Evolutionary conservation across 2,888 invertebrate genomes (phyloP), one percentile per base, ranked within the genome.

Genomic region (Meteorus cinctellus): DNA sequence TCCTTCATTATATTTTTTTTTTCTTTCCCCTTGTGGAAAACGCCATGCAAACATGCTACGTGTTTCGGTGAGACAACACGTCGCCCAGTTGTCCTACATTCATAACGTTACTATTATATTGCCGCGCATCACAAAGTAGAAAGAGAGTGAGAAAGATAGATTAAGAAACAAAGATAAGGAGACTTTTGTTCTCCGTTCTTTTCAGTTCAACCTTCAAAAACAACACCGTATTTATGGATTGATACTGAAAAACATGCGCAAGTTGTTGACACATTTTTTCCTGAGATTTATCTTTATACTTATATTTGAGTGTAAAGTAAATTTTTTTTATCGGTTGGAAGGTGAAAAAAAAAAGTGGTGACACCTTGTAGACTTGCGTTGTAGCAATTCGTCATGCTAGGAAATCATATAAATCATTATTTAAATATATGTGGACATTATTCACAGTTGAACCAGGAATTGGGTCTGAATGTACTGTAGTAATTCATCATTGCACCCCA

Each of bases 51-150:
- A 55, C 55, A 55, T 55, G 55, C 55, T 19, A 55, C 19, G 55
- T 19, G 55, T n/a, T 55, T 55, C 55, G n/a, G 19, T n/a, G 55
- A 55, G 55, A 55, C 55, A 55, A 55, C 19, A 19, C 55, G 55
- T 55, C 55, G 55, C 55, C 55, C 55, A 55, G 8, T 55, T 24
- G 55, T 55, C 55, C 55, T 55, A 55, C 55, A 55, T 55, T 55
- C 24, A 19, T 55, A 55, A 55, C 55, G 24, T 55, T 19, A 55
- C 19, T 55, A 55, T 55, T 19, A 55, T 55, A 55, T 55, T 55
- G 55, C 10, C n/a, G 19, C 6, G 5, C 19, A 55, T 55, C 19
- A 8, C 19, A 10, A 55, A 55, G 19, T 55, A 19, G 19, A 55
- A 55, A 55, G 19, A 16, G 48, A 55, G n/a, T n/a, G 19, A 55